phyloP scores from a whole-genome alignment of 2,888 invertebrate species.

The Cataglyphis albicans region DNA sequence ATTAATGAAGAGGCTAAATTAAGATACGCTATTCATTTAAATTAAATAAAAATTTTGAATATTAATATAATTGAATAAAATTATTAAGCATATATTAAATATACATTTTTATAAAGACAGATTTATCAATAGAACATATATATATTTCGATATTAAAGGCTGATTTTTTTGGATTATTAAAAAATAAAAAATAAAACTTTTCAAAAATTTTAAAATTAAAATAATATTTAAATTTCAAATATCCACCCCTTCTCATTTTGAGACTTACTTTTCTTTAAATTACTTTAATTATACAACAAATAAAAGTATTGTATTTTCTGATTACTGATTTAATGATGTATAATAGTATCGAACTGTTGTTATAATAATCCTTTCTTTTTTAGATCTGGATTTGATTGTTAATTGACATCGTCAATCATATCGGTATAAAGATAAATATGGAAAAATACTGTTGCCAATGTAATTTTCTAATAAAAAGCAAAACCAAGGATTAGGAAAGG shows the following conservation, averaged over 20 bases:
- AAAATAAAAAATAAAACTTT: not conserved
- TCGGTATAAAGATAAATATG: not conserved
- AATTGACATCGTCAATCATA: not conserved
- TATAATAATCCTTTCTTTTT: slow-evolving; percentile 18
- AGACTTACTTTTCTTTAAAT: not conserved
- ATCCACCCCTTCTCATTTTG: not conserved
- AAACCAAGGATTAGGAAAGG: slow-evolving; percentile 91
- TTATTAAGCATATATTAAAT: not conserved
- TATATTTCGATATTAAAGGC: not conserved
- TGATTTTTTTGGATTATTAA: not conserved
- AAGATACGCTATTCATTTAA: not conserved
- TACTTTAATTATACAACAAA: not conserved
- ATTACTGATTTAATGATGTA: not conserved
- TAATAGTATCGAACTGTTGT: not conserved
- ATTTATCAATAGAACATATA: not conserved
- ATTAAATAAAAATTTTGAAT: not conserved
- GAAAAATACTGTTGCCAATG: slow-evolving; percentile 19
- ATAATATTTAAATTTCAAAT: not conserved
- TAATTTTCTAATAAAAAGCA: slow-evolving; percentile 88
- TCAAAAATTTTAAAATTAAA: not conserved
- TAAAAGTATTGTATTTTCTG: not conserved
- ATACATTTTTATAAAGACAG: not conserved
- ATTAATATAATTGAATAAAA: not conserved
- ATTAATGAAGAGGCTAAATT: slow-evolving; percentile 1
- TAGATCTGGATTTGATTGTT: not conserved